Evolutionary conservation across 2,113 vertebrate species (phyloP).

Genomic region (Passer montanus): DNA sequence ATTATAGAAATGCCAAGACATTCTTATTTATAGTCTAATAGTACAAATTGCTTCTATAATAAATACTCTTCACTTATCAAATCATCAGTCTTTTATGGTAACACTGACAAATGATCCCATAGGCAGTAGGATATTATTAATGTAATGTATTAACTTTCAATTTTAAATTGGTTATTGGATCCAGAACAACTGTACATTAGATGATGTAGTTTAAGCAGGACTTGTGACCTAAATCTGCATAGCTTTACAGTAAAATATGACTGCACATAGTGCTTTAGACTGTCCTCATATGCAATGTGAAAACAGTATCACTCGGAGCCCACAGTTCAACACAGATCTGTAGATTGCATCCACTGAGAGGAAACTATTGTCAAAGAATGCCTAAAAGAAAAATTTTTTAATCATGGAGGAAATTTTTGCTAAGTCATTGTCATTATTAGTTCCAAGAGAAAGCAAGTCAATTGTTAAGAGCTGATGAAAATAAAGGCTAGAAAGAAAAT

Average conservation of each 20-base stretch:
- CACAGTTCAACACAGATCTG: background rate
- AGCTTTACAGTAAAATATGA: background rate
- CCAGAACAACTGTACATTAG: conserved; percentile 52
- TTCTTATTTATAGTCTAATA: conserved; percentile 71
- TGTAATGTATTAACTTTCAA: conserved; percentile 71
- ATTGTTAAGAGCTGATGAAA: background rate
- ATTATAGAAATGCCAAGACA: conserved; percentile 66
- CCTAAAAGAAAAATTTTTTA: background rate
- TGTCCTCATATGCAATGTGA: background rate
- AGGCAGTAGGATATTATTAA: conserved; percentile 57
- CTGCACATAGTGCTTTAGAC: background rate
- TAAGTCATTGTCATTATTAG: background rate
- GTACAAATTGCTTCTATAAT: conserved; percentile 70
- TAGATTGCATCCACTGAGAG: background rate
- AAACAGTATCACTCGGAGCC: background rate
- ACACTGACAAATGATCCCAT: conserved; percentile 64
- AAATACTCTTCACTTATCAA: conserved; percentile 73
- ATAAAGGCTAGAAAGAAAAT: background rate
- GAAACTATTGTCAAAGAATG: background rate
- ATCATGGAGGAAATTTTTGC: background rate
- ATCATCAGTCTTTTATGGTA: conserved; percentile 69
- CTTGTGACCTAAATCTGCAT: background rate
- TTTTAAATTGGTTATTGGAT: conserved; percentile 64
- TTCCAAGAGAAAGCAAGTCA: background rate
- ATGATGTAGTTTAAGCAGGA: background rate